Percentiles rank a stretch among this genome's conserved stretches.
Evolutionary conservation across 2,113 vertebrate species (phyloP).

Genomic region (Nematolebias whitei): DNA sequence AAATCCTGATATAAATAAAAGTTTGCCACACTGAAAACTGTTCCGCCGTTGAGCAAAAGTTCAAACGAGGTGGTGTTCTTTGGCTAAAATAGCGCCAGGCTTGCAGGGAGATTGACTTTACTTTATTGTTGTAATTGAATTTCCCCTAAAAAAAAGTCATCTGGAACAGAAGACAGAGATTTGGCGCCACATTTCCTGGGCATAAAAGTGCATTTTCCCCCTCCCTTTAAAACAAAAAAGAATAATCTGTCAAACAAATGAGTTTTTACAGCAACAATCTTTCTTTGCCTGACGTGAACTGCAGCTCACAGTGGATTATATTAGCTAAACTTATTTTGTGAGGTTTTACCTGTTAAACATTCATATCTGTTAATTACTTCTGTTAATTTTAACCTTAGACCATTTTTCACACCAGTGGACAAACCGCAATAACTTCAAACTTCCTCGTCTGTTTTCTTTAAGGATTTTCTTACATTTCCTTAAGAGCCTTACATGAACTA

Average conservation of each 20-base stretch:
- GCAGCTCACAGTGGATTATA: neutral
- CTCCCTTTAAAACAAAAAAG: neutral
- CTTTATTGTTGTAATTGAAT: constrained; percentile 1
- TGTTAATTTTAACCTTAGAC: neutral
- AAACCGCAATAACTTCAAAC: neutral
- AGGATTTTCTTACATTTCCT: constrained; percentile 14
- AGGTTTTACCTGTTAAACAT: neutral
- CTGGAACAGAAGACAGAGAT: constrained; percentile 4
- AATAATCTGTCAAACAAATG: neutral
- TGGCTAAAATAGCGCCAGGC: neutral
- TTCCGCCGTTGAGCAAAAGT: neutral
- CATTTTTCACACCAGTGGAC: neutral
- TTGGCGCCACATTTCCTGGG: neutral
- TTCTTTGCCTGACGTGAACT: neutral
- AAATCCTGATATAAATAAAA: neutral
- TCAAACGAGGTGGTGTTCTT: neutral
- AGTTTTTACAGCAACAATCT: neutral
- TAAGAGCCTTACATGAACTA: constrained; percentile 3
- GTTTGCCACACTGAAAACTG: neutral
- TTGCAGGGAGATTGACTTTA: constrained; percentile 10
- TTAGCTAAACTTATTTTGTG: neutral
- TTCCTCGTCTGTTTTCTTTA: neutral
- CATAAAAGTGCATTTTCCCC: neutral
- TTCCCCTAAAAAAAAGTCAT: neutral
- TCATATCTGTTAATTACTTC: too few relatives aligned